Percentiles rank a stretch among this genome's conserved stretches.
phyloP scores from a whole-genome alignment of 1,140 invertebrate species.

The Stegodyphus mimosarum region DNA sequence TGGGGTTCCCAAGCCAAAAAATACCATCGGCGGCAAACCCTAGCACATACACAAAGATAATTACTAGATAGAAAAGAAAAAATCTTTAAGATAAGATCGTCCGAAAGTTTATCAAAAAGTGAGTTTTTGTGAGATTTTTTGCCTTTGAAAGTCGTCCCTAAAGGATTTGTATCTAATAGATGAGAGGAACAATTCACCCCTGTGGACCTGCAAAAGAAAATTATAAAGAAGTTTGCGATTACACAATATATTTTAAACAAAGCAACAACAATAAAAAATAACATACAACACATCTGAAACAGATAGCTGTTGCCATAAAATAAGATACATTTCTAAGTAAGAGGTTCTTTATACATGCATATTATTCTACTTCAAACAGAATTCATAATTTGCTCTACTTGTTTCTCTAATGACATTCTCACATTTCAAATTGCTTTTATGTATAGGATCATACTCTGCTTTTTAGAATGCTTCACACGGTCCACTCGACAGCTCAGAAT shows the following conservation, averaged over 20 bases:
- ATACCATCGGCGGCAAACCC: slow-evolving; percentile 85
- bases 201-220: slow-evolving; percentile 19
- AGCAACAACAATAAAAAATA: neutral
- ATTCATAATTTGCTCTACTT: too few species aligned
- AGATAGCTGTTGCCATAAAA: neutral
- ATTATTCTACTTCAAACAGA: too few species aligned
- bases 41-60: slow-evolving; percentile 81
- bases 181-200: slow-evolving; percentile 7
- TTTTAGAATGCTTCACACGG: too few species aligned
- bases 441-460: too few species aligned
- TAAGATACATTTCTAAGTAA: neutral
- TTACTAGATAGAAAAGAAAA: slow-evolving; percentile 80
- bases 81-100: slow-evolving; percentile 74
- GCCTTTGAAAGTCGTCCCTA: slow-evolving; percentile 62
- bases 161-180: slow-evolving; percentile 15
- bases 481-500: too few species aligned
- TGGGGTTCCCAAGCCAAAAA: slow-evolving; percentile 83
- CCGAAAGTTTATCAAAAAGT: slow-evolving; percentile 70
- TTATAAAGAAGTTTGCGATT: neutral
- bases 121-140: slow-evolving; percentile 64
- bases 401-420: too few species aligned
- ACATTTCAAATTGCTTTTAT: too few species aligned
- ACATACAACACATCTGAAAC: neutral
- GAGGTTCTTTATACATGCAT: neutral
- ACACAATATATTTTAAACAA: too few species aligned